Evolutionary conservation across 2,888 invertebrate genomes (phyloP).

Genomic region (Anthophora plumipes): DNA sequence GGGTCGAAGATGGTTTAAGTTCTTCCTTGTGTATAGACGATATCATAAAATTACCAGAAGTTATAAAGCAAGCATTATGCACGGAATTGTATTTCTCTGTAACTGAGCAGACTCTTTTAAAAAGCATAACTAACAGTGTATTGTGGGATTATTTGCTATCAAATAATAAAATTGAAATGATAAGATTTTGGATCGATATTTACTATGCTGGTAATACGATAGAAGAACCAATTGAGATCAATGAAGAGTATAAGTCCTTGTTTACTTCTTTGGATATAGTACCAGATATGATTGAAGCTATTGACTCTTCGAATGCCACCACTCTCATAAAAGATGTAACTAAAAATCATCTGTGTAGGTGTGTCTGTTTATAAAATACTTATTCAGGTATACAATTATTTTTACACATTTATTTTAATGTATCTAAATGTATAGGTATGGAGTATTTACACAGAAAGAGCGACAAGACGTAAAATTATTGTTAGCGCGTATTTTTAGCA

Average conservation of each 20-base stretch:
- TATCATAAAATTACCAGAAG: constrained; percentile 76
- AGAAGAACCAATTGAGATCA: constrained; percentile 54
- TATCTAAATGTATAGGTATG: constrained; percentile 84
- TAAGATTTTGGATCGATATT: constrained; percentile 88
- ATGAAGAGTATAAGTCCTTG: constrained; percentile 85
- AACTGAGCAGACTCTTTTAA: constrained; percentile 76
- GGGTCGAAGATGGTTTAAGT: constrained; percentile 75
- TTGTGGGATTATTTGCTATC: constrained; percentile 88
- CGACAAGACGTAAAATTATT: constrained; percentile 86
- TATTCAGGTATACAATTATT: neutral
- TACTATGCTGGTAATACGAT: constrained; percentile 79
- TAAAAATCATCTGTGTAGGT: constrained; percentile 86
- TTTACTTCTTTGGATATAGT: constrained; percentile 87
- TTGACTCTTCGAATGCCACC: constrained; percentile 85
- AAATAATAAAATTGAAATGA: constrained; percentile 87
- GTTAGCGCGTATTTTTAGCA: constrained; percentile 87
- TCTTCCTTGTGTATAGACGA: constrained; percentile 81
- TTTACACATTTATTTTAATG: constrained; percentile 5
- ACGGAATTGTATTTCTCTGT: constrained; percentile 83
- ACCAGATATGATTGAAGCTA: constrained; percentile 86
- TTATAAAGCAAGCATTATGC: constrained; percentile 75
- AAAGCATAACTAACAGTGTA: constrained; percentile 78
- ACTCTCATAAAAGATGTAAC: constrained; percentile 86
- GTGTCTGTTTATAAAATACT: constrained; percentile 35
- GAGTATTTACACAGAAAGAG: constrained; percentile 88